Evolutionary conservation across 2,113 vertebrate species (phyloP).

Genomic region (Solenodon paradoxus): DNA sequence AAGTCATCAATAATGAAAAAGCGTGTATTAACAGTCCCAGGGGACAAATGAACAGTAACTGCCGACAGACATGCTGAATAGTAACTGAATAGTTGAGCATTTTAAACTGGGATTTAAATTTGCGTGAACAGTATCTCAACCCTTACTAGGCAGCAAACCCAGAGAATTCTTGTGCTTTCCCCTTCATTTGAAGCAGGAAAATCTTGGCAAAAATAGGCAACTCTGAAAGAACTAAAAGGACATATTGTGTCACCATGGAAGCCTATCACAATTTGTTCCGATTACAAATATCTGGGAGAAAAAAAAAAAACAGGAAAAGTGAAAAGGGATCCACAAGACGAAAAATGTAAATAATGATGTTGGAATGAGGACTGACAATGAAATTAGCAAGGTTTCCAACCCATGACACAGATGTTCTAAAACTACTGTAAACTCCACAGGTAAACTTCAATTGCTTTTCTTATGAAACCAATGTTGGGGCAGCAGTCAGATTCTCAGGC

Average conservation of each 20-base stretch:
- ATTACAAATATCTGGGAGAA: background rate
- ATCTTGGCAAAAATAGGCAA: background rate
- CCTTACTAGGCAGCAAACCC: background rate
- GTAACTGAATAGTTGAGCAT: background rate
- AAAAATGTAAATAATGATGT: background rate
- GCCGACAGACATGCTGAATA: background rate
- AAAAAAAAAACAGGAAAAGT: background rate
- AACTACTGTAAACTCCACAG: background rate
- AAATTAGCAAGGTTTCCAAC: background rate
- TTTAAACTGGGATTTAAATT: background rate
- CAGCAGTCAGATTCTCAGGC: background rate
- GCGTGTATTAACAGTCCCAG: conserved; percentile 16
- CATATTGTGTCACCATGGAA: background rate
- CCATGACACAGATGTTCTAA: background rate
- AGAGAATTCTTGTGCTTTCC: background rate
- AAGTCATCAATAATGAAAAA: conserved; percentile 50
- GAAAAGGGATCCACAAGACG: background rate
- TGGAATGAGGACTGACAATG: background rate
- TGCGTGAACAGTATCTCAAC: background rate
- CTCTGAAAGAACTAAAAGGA: background rate
- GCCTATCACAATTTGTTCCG: background rate
- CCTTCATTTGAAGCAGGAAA: background rate
- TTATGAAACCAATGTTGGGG: background rate
- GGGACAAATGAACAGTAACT: conserved; percentile 48
- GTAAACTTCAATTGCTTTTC: background rate